Base-by-base conservation (phyloP, 2,888 invertebrate genomes). In the Drosophila neonasuta region DNA sequence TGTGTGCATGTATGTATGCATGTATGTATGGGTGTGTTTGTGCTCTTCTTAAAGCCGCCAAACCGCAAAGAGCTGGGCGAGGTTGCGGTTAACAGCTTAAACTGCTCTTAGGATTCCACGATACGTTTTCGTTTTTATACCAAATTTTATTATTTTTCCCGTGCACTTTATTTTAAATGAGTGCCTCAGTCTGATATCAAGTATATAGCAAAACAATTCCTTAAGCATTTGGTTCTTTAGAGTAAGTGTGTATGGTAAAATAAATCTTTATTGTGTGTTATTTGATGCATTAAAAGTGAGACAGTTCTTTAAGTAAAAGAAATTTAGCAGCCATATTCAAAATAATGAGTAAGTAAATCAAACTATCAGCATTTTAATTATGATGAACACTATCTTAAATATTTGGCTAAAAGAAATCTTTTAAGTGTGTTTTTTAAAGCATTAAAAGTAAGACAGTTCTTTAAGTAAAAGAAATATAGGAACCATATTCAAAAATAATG, bases 61-160 rank as follows among this genome's bases (percentile, higher is more conserved):
- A 76, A 61, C 85, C 85, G 42, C 85, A 82, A 83, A 70, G 67
- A 56, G 66, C 63, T 74, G 50, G 56, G 29, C 68, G 15, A 57
- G 65, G 42, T 61, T 72, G 66, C 29, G 65, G 72, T 29, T 55
- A 55, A 60, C 61, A 71, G 58, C 64, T 71, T 34, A 55, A 61
- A 46, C 57, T 41, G 68, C 52, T 60, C 29, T 68, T 49, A 30
- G 56, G 17, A 44, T 48, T 34, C 59, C 51, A 24, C 24, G 4
- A 24, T 24, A 24, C 20, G 15, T 60, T 54, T 46, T 52, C 20
- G 15, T 60, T 54, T 46, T 52, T 30, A 17, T 30, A 11, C 13
- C 11, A 52, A 15, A 4, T 29, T 24, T 42, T 49, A 41, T 11
- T 32, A 20, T 44, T 48, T 63, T 11, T 34, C 45, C 8, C 0